Conservation (phyloP, 2,888 invertebrate genomes). For the Calliscelio sp. region DNA sequence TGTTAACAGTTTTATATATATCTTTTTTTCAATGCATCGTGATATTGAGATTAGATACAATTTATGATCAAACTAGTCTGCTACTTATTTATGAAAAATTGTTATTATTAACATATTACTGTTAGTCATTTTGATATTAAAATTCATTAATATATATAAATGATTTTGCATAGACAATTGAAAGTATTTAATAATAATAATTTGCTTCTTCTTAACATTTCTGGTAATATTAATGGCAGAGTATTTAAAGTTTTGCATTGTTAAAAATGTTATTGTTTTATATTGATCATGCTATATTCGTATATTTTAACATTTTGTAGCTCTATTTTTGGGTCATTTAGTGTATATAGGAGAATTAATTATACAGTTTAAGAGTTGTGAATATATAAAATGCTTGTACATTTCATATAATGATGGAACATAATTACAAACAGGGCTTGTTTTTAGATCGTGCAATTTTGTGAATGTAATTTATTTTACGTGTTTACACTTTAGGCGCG, state of each 20-base stretch:
- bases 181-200: background rate
- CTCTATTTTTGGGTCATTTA: no score
- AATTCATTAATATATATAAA: background rate
- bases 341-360: no score
- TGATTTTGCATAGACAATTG: background rate
- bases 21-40: background rate
- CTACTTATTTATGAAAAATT: slow-evolving; percentile 4
- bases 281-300: background rate
- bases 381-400: no score
- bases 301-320: no score
- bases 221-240: slow-evolving; percentile 1
- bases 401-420: no score
- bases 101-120: background rate
- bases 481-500: no score
- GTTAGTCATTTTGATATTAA: background rate
- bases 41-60: background rate
- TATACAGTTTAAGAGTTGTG: no score
- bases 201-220: background rate
- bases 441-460: background rate
- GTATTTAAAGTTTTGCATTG: background rate
- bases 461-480: background rate
- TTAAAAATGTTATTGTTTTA: background rate
- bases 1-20: no score
- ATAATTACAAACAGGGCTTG: background rate
- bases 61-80: slow-evolving; percentile 6